Evolutionary conservation across 64 coral and sea anemone species (phyloP).

Genomic region (Stichodactyla helianthus): DNA sequence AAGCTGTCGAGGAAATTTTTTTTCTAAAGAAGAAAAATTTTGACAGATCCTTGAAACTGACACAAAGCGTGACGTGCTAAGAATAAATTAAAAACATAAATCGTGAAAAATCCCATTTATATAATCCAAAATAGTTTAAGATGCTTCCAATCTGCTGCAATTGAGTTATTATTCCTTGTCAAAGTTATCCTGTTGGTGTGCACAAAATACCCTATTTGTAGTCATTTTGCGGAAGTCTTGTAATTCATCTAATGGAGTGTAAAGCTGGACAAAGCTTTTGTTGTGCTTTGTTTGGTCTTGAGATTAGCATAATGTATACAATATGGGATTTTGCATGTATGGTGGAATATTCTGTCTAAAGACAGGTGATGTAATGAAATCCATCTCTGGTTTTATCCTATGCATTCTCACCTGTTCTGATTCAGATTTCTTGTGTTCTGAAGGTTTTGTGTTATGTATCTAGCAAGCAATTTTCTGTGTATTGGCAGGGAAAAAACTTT

Average conservation of each 20-base stretch:
- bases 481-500: too few relatives aligned
- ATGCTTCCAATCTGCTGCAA: neutral
- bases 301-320: slow-evolving; percentile 1
- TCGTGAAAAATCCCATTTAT: neutral
- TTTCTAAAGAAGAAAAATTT: neutral
- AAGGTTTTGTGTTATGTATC: neutral
- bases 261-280: neutral
- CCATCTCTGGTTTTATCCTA: neutral
- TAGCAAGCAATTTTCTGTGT: too few relatives aligned
- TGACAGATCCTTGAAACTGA: neutral
- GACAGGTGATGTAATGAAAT: neutral
- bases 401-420: neutral
- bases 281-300: neutral
- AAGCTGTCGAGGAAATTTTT: neutral
- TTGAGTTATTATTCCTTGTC: neutral
- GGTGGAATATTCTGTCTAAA: neutral
- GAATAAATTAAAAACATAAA: neutral
- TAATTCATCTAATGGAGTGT: neutral
- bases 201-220: neutral
- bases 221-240: neutral
- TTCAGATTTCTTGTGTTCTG: neutral
- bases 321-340: neutral
- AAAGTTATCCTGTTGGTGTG: neutral
- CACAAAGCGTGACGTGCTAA: neutral
- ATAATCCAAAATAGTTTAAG: neutral